Base-by-base conservation (phyloP, 1,140 invertebrate genomes). In the Pseudomyrmex dendroicus region DNA sequence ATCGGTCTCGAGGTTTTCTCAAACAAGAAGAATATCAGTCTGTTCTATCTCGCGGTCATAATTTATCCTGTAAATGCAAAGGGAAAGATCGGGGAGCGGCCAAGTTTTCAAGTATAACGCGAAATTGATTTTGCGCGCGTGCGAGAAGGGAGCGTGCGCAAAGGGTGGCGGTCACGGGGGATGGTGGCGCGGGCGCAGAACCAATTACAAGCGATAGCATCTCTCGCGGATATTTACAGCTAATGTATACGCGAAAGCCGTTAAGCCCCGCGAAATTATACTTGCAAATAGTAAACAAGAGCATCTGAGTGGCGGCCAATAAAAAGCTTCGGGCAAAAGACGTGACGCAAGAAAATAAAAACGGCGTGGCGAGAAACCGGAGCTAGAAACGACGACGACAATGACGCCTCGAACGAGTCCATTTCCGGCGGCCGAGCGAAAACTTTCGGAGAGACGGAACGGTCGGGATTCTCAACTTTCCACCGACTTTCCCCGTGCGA, bases 231-330 rank as follows among this genome's bases (percentile, higher is more conserved):
- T 80, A 80, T 80, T 80, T 80, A 80, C 76, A 80, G 76, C 66
- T 80, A 80, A 80, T 80, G 66, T 80, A 80, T 80, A 80, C 76
- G 76, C 64, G 22, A 70, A 70, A 70, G 76, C 44, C 76, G 64
- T 80, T 80, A 80, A 80, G 67, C 76, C 56, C 66, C 25, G 59
- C 66, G 56, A 72, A 80, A 80, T 80, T 80, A 80, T 80, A 80
- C 76, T 80, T 80, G 76, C 76, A 80, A 80, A 80, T 80, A 72
- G 66, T 80, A 80, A 80, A 80, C 66, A 80, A 72, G 76, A 80
- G 54, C 64, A 72, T 70, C 44, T 54, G 44, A 80, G 22, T 70
- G 66, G 76, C 54, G 44, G 44, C 74, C 66, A 72, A 80, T 70
- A 80, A 80, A 72, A 80, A 70, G 66, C 54, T 61, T 5, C 56